Evolutionary conservation across 2,797 vertebrate species (phyloP).

Genomic region (Siniperca undulata): DNA sequence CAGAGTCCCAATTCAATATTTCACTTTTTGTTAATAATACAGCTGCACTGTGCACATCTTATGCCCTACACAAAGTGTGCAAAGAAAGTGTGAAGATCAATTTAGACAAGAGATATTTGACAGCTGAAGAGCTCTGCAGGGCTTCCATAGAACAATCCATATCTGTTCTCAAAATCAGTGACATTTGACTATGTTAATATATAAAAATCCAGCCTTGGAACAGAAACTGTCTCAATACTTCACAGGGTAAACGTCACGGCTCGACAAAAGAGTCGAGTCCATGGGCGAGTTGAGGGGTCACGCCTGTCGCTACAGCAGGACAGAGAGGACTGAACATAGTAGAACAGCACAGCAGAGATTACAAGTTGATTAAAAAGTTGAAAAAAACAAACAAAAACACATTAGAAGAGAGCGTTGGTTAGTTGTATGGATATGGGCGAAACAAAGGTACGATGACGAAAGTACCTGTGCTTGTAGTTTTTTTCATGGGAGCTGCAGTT

Average conservation of each 20-base stretch:
- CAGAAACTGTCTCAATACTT: neutral
- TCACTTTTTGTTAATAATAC: neutral
- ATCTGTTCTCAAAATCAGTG: neutral
- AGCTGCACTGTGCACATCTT: neutral
- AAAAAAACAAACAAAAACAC: neutral
- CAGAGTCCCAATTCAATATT: neutral
- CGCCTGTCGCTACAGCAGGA: neutral
- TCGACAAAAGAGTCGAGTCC: neutral
- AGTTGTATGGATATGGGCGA: neutral
- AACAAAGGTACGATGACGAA: neutral
- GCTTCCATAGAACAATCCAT: constrained; percentile 31
- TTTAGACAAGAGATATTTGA: neutral
- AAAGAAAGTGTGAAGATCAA: neutral
- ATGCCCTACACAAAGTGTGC: neutral
- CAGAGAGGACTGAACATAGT: neutral
- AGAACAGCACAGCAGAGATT: neutral
- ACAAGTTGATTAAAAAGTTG: too few species aligned
- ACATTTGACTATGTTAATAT: neutral
- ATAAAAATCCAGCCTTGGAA: neutral
- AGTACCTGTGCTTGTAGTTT: neutral
- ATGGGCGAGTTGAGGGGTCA: too few species aligned
- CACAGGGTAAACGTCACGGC: neutral
- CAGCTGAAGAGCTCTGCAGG: constrained; percentile 7
- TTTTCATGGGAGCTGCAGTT: neutral
- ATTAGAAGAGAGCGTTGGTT: neutral